phyloP scores from a whole-genome alignment of 2,888 invertebrate species.

The Drosophila anomelani region DNA sequence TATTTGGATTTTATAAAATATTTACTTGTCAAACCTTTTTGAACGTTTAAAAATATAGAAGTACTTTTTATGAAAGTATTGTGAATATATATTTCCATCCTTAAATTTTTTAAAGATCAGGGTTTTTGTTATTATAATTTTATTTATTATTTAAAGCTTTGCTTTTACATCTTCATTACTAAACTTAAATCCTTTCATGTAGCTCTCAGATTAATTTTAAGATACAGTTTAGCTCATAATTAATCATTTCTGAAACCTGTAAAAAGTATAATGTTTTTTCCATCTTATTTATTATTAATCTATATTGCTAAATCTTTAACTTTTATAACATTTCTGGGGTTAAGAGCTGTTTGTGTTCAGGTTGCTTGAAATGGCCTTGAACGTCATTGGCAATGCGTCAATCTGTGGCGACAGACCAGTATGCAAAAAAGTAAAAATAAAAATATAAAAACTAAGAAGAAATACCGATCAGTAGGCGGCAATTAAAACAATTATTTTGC shows the following conservation, averaged over 20 bases:
- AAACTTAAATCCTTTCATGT: neutral
- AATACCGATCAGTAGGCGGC: constrained; percentile 9
- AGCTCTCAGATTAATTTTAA: neutral
- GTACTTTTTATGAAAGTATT: neutral
- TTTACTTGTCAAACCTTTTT: neutral
- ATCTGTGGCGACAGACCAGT: constrained; percentile 29
- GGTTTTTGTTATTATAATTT: neutral
- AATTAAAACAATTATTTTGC: constrained; percentile 56
- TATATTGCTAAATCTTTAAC: neutral
- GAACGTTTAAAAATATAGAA: neutral
- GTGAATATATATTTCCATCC: neutral
- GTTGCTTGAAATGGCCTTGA: constrained; percentile 54
- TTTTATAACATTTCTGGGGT: constrained; percentile 1
- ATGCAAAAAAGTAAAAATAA: constrained; percentile 36
- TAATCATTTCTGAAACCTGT: neutral
- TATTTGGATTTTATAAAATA: neutral
- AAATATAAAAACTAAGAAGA: neutral
- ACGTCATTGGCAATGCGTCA: constrained; percentile 67
- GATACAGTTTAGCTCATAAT: neutral
- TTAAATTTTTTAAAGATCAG: neutral
- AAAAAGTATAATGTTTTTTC: neutral
- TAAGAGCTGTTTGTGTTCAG: constrained; percentile 23
- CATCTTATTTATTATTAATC: neutral
- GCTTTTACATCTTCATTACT: neutral
- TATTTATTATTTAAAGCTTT: neutral